Base-by-base conservation (phyloP, 2,797 vertebrate genomes). In the Rhadinocentrus ornatus region DNA sequence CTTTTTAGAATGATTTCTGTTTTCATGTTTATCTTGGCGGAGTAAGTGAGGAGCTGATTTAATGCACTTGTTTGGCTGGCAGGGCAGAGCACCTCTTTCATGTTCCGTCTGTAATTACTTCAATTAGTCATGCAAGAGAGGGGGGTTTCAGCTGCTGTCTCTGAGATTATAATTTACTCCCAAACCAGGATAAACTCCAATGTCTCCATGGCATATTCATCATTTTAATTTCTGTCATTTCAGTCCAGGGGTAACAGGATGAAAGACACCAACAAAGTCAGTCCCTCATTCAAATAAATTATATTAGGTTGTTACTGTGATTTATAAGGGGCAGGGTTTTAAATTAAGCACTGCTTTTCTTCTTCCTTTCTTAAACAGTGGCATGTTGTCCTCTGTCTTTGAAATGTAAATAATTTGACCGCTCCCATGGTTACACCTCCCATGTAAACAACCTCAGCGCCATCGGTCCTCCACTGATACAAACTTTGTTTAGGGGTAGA, bases 331-430 rank as follows among this genome's bases (percentile, higher is more conserved):
- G 39, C 6, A 4, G 32, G 4, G 1, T 73, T 75, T 66, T 63
- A 73, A 86, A 58, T 67, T 6, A 80, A 68, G 55, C 62, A 62
- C 64, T 72, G 56, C 58, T 18, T 46, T 69, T 57, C 68, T 73
- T 69, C 57, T 48, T 52, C 37, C 35, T 31, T 81, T 56, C 61
- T 56, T 73, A 75, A 77, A 87, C 64, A 74, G 62, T 53, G 37
- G 55, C 44, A 18, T 71, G 70, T 74, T 81, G 82, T 80, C 48
- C 69, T 66, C 66, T 57, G 59, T 73, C 85, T 87, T 86, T 91
- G 86, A 90, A 84, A 89, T 88, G 86, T 88, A 90, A 93, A 92
- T 89, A 87, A 76, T 83, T 66, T 65, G 74, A 65, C 84, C n/a
- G 64, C 82, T 91, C 69, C 89, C 86, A 84, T 86, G 83, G 87